These are phyloP conservation scores for Chirona hameri DNA, from an alignment of 2,888 invertebrate genomes.

Conservation along the genomic window DNA sequence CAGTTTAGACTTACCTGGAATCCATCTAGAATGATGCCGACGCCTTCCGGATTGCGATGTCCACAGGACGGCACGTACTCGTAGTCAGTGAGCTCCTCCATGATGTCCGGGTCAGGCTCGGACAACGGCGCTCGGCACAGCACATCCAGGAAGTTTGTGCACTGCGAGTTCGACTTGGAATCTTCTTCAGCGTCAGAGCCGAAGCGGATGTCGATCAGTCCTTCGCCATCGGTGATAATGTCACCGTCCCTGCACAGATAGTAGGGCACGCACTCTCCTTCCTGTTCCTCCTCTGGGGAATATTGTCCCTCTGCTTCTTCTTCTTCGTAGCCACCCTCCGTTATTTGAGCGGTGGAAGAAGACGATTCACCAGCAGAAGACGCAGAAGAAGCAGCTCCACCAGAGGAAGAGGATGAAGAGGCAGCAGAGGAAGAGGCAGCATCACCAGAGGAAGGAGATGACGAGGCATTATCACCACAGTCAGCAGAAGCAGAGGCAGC, in stretches of 20 bases:
- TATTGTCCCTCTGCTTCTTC: neutral
- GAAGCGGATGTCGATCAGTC: constrained; percentile 72
- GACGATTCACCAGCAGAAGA: neutral
- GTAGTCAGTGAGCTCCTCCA: neutral
- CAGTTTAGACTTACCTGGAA: constrained; percentile 46
- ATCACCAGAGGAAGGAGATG: too few species aligned
- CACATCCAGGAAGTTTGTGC: constrained; percentile 63
- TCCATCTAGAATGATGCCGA: constrained; percentile 67
- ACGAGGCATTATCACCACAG: too few species aligned
- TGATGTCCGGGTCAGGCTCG: constrained; percentile 28
- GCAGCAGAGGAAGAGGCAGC: neutral
- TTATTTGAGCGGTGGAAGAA: neutral
- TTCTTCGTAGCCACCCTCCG: neutral
- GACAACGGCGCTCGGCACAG: constrained; percentile 56
- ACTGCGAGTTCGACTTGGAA: neutral
- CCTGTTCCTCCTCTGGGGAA: too few species aligned
- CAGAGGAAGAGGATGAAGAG: neutral
- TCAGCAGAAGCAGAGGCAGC: too few species aligned
- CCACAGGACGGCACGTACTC: constrained; percentile 56
- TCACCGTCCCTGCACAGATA: constrained; percentile 65
- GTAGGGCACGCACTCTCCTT: constrained; percentile 68
- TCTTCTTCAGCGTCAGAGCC: constrained; percentile 24
- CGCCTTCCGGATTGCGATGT: constrained; percentile 64
- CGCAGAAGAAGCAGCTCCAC: neutral
- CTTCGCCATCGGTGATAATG: constrained; percentile 66